These are phyloP conservation scores for Pseudois nayaur DNA, from an alignment of 2,113 vertebrate genomes.

Conservation along the genomic window DNA sequence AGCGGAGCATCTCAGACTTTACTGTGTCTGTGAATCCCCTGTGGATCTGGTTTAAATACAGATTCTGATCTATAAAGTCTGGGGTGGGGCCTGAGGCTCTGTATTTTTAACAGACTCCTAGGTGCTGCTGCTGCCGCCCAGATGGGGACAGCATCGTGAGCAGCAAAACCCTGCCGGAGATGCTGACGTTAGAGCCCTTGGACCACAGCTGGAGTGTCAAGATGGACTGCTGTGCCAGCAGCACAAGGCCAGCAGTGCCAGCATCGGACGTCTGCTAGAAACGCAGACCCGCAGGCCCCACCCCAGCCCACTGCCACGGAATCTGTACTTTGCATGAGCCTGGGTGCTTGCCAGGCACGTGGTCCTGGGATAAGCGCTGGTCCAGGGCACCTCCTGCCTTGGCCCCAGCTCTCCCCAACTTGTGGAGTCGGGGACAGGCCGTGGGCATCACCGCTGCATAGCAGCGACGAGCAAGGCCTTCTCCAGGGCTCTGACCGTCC, in stretches of 20 bases:
- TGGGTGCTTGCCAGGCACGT: rapidly evolving
- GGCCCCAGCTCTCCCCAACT: not conserved
- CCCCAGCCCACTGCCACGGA: not conserved
- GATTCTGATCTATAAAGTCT: not conserved
- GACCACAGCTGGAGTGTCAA: no score
- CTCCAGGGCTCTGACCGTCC: not conserved
- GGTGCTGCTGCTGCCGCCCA: rapidly evolving
- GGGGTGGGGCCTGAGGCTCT: not conserved
- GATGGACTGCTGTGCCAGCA: rapidly evolving
- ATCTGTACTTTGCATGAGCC: not conserved
- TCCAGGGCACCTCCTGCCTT: not conserved
- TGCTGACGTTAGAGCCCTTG: rapidly evolving
- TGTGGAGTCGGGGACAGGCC: not conserved
- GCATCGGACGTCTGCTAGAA: not conserved
- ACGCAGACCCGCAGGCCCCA: not conserved
- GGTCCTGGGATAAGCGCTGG: rapidly evolving
- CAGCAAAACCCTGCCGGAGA: not conserved
- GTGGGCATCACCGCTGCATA: no score
- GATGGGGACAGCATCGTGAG: not conserved
- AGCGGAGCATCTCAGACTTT: no score
- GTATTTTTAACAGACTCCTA: not conserved
- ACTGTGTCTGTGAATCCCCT: not conserved
- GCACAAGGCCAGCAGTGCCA: not conserved
- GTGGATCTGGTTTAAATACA: not conserved
- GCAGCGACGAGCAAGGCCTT: not conserved